Evolutionary conservation across 53 echinoderm and acorn worm genomes (phyloP).

Genomic region (Echinarachnius parma): DNA sequence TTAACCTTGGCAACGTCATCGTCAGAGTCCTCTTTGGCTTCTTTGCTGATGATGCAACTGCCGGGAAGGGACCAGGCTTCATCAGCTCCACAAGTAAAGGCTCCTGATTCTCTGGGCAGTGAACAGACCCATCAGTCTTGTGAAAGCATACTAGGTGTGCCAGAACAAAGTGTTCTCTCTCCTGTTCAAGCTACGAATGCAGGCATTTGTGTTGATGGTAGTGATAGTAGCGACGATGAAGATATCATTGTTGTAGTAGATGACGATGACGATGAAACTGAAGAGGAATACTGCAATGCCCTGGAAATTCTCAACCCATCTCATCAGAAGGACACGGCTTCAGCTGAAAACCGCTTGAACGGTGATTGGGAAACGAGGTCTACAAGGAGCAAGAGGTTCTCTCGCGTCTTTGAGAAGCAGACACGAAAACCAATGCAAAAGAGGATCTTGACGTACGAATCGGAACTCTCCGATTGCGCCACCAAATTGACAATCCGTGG

Average conservation of each 20-base stretch:
- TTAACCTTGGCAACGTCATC: not conserved
- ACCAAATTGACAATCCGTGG: conserved; percentile 89
- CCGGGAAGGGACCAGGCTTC: no score
- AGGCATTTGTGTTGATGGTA: conserved; percentile 1
- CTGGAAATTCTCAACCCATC: not conserved
- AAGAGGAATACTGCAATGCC: conserved; percentile 12
- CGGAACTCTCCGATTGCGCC: conserved; percentile 83
- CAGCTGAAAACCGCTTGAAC: not conserved
- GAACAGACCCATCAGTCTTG: no score
- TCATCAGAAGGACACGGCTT: no score
- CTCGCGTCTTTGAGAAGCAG: not conserved
- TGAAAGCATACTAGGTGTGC: no score
- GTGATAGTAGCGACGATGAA: conserved; percentile 26
- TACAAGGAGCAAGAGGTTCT: no score
- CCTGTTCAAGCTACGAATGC: not conserved
- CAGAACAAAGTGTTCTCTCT: no score
- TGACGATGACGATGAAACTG: conserved; percentile 32
- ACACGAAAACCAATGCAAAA: conserved; percentile 1
- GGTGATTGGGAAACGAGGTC: no score
- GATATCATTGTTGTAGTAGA: conserved; percentile 7
- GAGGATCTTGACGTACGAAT: conserved; percentile 62
- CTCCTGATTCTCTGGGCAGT: not conserved
- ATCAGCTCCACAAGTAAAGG: not conserved
- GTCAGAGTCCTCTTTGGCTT: not conserved
- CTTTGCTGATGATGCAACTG: not conserved